Evolutionary conservation across 2,797 vertebrate genomes (phyloP), one percentile per base, ranked within the genome.

Genomic region (Manis javanica): DNA sequence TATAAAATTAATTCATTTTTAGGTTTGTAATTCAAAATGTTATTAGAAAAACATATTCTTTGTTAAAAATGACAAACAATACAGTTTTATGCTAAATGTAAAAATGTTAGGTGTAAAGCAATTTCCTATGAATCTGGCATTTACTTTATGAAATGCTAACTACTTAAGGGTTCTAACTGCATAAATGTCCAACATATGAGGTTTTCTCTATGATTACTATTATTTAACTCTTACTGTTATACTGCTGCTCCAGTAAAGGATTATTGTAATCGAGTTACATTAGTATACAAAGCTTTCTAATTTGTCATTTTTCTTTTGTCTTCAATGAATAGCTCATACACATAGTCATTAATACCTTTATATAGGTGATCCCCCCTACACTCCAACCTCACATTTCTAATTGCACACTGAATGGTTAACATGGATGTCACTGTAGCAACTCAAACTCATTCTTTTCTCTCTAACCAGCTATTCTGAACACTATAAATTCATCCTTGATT

Each of bases 211-310:
- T 53, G 86, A 71, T 61, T 82, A 68, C 26, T 75, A 68, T 68
- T 89, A 71, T 83, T 93, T 68, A 57, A 78, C 42, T 92, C 3
- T 59, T 91, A 79, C 12, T 85, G 55, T 95, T 78, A 93, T 29
- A 79, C 13, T 34, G 46, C n/a, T 51, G 46, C n/a, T 83, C 39
- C 18, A 77, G 24, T 57, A 77, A 78, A 91, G 16, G 12, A 71
- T 34, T 69, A 7, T 75, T 69, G 13, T 87, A 93, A 77, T n/a
- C 57, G 79, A 91, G 29, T 69, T 87, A 42, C 6, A 87, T 74
- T 72, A 87, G 42, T 69, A 84, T 83, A 37, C 29, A 92, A 59
- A 61, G 29, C 13, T 69, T 69, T 63, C 42, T 21, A 87, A 83
- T 13, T 29, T 51, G 68, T 69, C 29, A 23, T 59, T 53, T 87